A percentile compares a stretch with the other conserved stretches of the same genome.
Conservation (phyloP, 2,888 invertebrate genomes). For the Trichopria drosophilae region DNA sequence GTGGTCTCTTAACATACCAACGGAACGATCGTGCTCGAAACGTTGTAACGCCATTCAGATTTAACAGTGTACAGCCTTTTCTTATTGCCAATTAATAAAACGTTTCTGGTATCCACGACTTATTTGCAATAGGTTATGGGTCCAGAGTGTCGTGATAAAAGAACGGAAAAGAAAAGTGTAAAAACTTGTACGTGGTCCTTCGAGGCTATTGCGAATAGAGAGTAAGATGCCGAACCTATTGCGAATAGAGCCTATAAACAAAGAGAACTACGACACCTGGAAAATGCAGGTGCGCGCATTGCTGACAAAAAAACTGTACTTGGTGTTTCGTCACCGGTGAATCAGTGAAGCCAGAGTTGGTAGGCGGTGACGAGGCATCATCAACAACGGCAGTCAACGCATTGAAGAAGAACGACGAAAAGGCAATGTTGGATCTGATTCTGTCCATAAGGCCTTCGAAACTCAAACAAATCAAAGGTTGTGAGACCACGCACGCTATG, state of each 20-base stretch:
- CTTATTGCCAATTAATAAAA: too few species aligned
- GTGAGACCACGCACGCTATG: neutral
- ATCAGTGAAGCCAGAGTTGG: neutral
- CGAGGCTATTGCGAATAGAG: neutral
- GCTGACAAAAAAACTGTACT: neutral
- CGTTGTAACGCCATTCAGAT: too few species aligned
- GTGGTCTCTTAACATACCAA: too few species aligned
- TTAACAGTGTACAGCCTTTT: too few species aligned
- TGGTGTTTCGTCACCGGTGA: neutral
- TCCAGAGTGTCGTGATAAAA: neutral
- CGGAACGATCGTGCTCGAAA: too few species aligned
- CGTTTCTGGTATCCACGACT: too few species aligned
- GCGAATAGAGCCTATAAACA: neutral
- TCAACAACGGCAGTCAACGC: neutral
- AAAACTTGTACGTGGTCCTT: neutral
- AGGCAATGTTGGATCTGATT: conserved; percentile 12
- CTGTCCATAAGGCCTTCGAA: conserved; percentile 8
- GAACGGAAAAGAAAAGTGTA: neutral
- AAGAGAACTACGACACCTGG: conserved; percentile 1
- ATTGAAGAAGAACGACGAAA: conserved; percentile 3
- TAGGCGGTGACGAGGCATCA: neutral
- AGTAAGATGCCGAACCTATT: neutral
- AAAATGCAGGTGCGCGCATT: neutral
- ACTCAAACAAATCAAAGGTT: conserved; percentile 12
- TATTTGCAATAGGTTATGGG: conserved; percentile 1